Base-by-base conservation (phyloP, 2,888 invertebrate genomes). In the Pristionchus fissidentatus region DNA sequence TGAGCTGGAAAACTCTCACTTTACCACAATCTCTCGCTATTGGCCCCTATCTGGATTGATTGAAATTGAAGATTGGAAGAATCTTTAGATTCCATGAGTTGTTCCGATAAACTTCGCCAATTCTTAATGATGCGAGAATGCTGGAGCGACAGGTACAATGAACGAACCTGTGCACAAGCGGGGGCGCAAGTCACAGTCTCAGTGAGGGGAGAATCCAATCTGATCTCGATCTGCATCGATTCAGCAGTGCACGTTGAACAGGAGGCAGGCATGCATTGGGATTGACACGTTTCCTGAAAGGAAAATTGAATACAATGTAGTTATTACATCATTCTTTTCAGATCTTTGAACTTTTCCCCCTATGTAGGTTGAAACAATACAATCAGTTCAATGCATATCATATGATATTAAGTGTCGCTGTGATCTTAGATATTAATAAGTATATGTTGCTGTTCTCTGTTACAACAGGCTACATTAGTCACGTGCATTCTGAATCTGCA, bases 171-270 rank as follows among this genome's bases (percentile, higher is more conserved):
- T 0, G 80, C 80, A 32, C 80, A 81, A 22, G 80, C 60, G 19
- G 80, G 80, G 19, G 80, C 80, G n/a, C 80, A 81, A 15, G 80
- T 62, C 26, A 81, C 80, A 29, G 62, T 81, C 62, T 81, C 80
- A 0, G 60, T 62, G 32, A 81, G 43, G 8, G 80, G 80, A 26
- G 22, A 22, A 32, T 81, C 62, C 46, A 81, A 32, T 35, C 32
- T 35, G 32, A 81, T 81, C 80, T 81, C 43, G 19, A 81, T 62
- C 29, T 81, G 80, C 80, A 81, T 60, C 8, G n/a, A 3, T 32
- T 81, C 80, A 0, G 80, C 43, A 15, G 60, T 22, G 46, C 80
- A 81, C 15, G 80, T 62, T 0, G 80, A 81, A 43, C 80, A 81
- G 3, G 60, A 29, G 3, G 80, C 43, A 1, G 80, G 80, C 60